Percentiles rank a stretch among this genome's conserved stretches.
phyloP scores from a whole-genome alignment of 2,797 vertebrate species.

The Protosalanx chinensis region DNA sequence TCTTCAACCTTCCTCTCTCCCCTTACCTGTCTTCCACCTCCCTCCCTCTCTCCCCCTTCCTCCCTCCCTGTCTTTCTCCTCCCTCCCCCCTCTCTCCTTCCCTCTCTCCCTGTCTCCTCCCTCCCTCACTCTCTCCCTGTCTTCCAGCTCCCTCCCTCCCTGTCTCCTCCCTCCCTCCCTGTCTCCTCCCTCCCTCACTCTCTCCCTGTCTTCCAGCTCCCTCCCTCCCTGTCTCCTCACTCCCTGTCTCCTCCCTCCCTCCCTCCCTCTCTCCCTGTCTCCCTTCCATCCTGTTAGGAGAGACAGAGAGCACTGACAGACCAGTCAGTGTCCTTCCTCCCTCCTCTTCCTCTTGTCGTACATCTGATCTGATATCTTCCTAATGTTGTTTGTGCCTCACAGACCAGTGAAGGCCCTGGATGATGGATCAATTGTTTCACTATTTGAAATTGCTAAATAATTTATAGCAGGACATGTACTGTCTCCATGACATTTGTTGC shows the following conservation, averaged over 20 bases:
- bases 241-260: not conserved
- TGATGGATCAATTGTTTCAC: too few relatives aligned
- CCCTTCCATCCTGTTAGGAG: not conserved
- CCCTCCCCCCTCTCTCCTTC: not conserved
- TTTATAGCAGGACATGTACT: not conserved
- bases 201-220: not conserved
- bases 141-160: conserved; percentile 1
- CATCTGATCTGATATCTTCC: not conserved
- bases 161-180: not conserved
- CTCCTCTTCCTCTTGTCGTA: not conserved
- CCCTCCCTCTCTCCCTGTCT: not conserved
- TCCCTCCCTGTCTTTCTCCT: not conserved
- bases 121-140: not conserved
- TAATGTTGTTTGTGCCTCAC: not conserved
- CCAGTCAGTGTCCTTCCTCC: not conserved
- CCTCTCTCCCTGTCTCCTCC: not conserved
- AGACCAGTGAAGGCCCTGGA: not conserved
- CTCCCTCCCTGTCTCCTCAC: not conserved
- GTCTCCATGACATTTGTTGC: not conserved
- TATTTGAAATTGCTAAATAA: too few relatives aligned
- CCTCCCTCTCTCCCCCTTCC: not conserved
- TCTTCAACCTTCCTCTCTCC: too few relatives aligned
- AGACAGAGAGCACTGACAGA: too few relatives aligned
- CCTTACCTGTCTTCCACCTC: not conserved
- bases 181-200: not conserved